Percentiles rank a stretch among this genome's conserved stretches.
phyloP scores from a whole-genome alignment of 37 sponge, comb jelly and placozoan genomes.

The Aphrocallistes beatrix region DNA sequence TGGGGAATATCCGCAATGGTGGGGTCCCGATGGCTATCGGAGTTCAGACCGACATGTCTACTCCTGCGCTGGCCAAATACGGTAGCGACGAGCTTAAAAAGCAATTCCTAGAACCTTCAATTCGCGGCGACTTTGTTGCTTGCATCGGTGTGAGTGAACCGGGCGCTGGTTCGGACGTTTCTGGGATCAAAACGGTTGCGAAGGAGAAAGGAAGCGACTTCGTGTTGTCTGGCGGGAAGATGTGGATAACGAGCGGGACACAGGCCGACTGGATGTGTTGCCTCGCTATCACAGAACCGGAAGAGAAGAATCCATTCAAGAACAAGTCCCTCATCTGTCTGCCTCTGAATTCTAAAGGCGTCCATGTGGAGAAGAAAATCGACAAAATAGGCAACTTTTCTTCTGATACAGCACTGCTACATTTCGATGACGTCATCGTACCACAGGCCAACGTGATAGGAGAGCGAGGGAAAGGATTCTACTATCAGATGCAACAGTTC shows the following conservation, averaged over 20 bases:
- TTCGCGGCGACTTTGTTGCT: conserved; percentile 66
- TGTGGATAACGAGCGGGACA: conserved; percentile 83
- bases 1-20: conserved; percentile 53
- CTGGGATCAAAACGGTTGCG: conserved; percentile 80
- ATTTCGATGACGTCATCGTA: conserved; percentile 82
- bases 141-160: conserved; percentile 87
- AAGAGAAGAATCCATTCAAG: conserved; percentile 46
- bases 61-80: conserved; percentile 69
- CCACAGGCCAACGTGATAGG: conserved; percentile 75
- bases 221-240: conserved; percentile 88
- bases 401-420: conserved; percentile 77
- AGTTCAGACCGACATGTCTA: conserved; percentile 86
- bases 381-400: conserved; percentile 50
- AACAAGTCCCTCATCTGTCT: conserved; percentile 90
- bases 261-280: conserved; percentile 98
- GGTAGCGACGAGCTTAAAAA: conserved; percentile 69
- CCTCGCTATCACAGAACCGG: conserved; percentile 68
- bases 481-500: conserved; percentile 88
- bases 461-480: conserved; percentile 79
- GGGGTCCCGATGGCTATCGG: conserved; percentile 89
- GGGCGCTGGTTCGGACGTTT: conserved; percentile 84
- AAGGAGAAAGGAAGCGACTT: conserved; percentile 62
- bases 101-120: conserved; percentile 62
- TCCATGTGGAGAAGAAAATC: conserved; percentile 35
- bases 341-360: conserved; percentile 75